phyloP scores from a whole-genome alignment of 2,888 invertebrate genomes.

The Pogonocherus hispidulus region DNA sequence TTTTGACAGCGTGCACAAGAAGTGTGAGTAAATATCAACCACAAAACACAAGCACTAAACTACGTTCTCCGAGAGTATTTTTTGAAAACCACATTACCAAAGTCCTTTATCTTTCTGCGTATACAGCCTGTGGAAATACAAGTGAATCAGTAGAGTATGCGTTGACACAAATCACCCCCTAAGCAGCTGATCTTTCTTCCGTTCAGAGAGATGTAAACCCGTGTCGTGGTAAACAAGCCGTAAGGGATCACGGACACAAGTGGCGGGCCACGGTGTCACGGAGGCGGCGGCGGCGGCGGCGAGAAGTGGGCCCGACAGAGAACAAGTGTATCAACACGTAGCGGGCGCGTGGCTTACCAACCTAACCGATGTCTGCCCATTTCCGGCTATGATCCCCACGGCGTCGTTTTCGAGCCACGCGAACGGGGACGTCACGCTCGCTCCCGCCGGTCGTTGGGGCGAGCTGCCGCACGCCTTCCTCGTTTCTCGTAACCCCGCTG shows the following conservation, averaged over 20 bases:
- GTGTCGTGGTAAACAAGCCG: slow-evolving; percentile 60
- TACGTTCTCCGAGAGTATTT: too few species aligned
- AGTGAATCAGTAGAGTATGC: slow-evolving; percentile 16
- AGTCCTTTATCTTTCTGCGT: too few species aligned
- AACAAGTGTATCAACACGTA: slow-evolving; percentile 65
- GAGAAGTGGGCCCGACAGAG: slow-evolving; percentile 50
- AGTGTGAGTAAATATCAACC: too few species aligned
- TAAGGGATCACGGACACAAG: slow-evolving; percentile 60
- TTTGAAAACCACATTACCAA: too few species aligned
- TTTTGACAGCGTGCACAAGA: too few species aligned
- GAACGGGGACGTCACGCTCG: slow-evolving; percentile 62
- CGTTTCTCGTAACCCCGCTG: slow-evolving; percentile 41
- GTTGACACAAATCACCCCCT: slow-evolving; percentile 47
- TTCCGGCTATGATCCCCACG: slow-evolving; percentile 62
- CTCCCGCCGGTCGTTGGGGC: slow-evolving; percentile 55
- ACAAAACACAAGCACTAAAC: too few species aligned
- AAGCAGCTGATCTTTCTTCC: slow-evolving; percentile 46
- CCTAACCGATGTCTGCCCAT: slow-evolving; percentile 66
- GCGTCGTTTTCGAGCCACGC: slow-evolving; percentile 62
- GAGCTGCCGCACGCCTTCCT: slow-evolving; percentile 43
- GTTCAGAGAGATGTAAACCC: slow-evolving; percentile 39
- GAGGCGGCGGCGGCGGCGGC: slow-evolving; percentile 25
- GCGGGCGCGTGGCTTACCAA: slow-evolving; percentile 63
- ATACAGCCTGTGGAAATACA: neutral
- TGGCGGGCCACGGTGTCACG: slow-evolving; percentile 48